Conservation (phyloP, 2,888 invertebrate genomes). For the Phyto melanocephala region DNA sequence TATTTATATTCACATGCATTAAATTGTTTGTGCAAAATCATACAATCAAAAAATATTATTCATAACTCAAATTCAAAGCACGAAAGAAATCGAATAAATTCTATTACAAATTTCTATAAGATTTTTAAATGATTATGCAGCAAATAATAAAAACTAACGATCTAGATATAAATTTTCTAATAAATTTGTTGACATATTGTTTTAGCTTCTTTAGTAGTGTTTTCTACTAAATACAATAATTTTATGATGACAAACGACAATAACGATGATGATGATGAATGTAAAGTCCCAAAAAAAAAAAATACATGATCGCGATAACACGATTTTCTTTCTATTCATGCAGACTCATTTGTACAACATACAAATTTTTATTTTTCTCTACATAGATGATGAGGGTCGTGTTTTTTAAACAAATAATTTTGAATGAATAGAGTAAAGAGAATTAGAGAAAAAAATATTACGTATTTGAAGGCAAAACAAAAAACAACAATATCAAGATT, state of each 20-base stretch:
- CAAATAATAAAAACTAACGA: neutral
- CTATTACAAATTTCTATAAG: neutral
- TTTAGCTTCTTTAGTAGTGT: conserved; percentile 58
- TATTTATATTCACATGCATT: neutral
- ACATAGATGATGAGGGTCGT: conserved; percentile 22
- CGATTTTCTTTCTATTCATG: conserved; percentile 1
- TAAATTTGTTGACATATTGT: conserved; percentile 61
- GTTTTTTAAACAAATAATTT: neutral
- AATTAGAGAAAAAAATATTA: conserved; percentile 42
- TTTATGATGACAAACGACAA: conserved; percentile 46
- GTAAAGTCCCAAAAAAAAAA: conserved; percentile 6
- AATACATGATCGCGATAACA: conserved; percentile 36
- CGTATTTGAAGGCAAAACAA: conserved; percentile 39
- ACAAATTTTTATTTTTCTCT: neutral
- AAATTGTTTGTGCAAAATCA: neutral
- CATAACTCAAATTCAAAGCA: conserved; percentile 13
- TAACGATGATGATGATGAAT: conserved; percentile 10
- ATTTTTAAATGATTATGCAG: neutral
- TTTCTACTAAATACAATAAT: neutral
- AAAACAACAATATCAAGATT: conserved; percentile 1
- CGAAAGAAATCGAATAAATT: conserved; percentile 36
- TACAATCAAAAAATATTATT: conserved; percentile 3
- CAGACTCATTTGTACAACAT: neutral
- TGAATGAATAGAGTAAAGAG: conserved; percentile 17
- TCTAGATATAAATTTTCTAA: conserved; percentile 47